Evolutionary conservation across 2,797 vertebrate species (phyloP).

Genomic region (Sciurus carolinensis): DNA sequence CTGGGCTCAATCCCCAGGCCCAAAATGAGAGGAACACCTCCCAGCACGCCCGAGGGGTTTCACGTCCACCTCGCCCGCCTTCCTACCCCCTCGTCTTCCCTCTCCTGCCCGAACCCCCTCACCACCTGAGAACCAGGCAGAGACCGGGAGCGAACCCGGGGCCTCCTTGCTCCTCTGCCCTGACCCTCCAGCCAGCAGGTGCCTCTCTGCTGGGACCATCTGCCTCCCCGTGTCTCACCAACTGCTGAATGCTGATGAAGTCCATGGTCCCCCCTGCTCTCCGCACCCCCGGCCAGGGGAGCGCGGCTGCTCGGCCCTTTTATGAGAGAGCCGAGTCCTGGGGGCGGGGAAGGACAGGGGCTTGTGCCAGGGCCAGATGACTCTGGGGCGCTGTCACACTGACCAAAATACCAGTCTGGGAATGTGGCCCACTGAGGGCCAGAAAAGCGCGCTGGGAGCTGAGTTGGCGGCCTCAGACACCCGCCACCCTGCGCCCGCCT

Average conservation of each 20-base stretch:
- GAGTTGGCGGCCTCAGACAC: slow-evolving; percentile 1
- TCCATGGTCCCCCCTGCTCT: slow-evolving; percentile 83
- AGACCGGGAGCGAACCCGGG: too few relatives aligned
- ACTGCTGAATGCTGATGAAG: slow-evolving; percentile 81
- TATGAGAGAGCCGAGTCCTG: slow-evolving; percentile 54
- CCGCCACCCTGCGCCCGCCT: not conserved
- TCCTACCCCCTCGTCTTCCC: not conserved
- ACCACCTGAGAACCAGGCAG: not conserved
- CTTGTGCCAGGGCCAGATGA: slow-evolving; percentile 52
- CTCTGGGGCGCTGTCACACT: slow-evolving; percentile 72
- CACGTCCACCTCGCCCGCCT: fast-evolving
- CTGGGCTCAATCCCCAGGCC: not conserved
- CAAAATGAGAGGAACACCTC: not conserved
- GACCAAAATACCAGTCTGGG: slow-evolving; percentile 81
- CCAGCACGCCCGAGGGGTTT: not conserved
- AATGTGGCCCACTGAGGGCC: not conserved
- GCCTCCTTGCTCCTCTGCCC: not conserved
- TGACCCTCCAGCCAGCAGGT: not conserved
- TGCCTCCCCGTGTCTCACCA: slow-evolving; percentile 77
- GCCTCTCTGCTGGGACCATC: not conserved
- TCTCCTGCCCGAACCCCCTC: not conserved
- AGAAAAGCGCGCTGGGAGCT: not conserved
- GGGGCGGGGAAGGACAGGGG: not conserved
- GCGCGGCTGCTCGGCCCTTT: slow-evolving; percentile 48
- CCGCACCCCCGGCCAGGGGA: not conserved